Conservation (phyloP, 2,797 vertebrate species). For the Agapornis canus region DNA sequence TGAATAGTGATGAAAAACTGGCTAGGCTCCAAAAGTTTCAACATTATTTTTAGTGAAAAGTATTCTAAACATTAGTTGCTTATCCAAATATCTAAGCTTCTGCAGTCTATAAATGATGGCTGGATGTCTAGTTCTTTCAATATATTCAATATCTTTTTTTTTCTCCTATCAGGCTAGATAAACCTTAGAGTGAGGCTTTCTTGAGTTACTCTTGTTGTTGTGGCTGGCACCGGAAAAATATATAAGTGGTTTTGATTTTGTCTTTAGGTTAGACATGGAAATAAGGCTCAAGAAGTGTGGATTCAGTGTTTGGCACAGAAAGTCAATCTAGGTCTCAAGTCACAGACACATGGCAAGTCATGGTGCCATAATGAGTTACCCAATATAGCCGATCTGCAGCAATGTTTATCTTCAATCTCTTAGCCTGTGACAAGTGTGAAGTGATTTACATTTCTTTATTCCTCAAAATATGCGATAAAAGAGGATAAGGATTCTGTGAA, state of each 20-base stretch:
- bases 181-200: background rate
- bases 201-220: background rate
- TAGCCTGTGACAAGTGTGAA: constrained; percentile 51
- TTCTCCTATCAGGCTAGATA: accelerated
- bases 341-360: background rate
- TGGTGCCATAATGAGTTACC: background rate
- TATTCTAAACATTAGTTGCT: background rate
- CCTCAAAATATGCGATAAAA: constrained; percentile 31
- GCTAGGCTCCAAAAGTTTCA: background rate
- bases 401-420: background rate
- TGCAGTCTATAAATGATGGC: background rate
- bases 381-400: constrained; percentile 18
- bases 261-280: background rate
- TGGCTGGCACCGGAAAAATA: background rate
- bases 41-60: background rate
- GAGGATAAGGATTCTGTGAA: constrained; percentile 30
- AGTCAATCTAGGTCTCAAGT: background rate
- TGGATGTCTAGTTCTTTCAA: background rate
- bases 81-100: background rate
- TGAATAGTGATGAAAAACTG: background rate
- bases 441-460: constrained; percentile 46
- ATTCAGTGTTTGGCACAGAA: background rate
- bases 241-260: background rate
- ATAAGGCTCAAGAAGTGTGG: background rate
- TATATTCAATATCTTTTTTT: accelerated